Conservation (phyloP, 2,888 invertebrate species). For the Drosophila infuscata region DNA sequence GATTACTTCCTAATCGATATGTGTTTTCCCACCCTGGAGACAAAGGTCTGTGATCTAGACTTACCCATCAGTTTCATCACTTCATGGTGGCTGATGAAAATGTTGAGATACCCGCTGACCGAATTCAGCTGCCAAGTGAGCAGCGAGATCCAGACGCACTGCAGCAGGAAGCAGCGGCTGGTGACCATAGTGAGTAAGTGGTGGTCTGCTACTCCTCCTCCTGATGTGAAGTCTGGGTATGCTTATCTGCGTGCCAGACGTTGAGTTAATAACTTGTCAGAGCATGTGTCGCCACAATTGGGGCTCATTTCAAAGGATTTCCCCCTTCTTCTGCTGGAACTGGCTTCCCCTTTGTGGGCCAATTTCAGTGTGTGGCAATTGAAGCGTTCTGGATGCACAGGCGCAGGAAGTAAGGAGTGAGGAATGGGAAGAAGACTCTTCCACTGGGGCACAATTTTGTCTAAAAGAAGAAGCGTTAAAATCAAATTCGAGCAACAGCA, state of each 20-base stretch:
- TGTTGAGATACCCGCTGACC: slow-evolving; percentile 90
- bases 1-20: slow-evolving; percentile 47
- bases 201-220: neutral
- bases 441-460: slow-evolving; percentile 24
- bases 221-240: slow-evolving; percentile 2
- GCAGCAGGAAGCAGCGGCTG: slow-evolving; percentile 30
- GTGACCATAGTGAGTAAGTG: slow-evolving; percentile 31
- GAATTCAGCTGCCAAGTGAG: slow-evolving; percentile 81
- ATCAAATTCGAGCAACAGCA: slow-evolving; percentile 59
- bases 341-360: slow-evolving; percentile 31
- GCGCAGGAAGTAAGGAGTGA: slow-evolving; percentile 16
- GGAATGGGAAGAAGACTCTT: slow-evolving; percentile 12
- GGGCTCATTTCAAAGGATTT: slow-evolving; percentile 46
- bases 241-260: slow-evolving; percentile 26
- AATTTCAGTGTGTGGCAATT: slow-evolving; percentile 61
- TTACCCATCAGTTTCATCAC: slow-evolving; percentile 92
- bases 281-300: slow-evolving; percentile 57
- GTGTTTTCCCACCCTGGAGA: slow-evolving; percentile 2
- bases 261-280: slow-evolving; percentile 61
- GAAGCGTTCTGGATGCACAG: slow-evolving; percentile 23
- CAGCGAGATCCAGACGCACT: slow-evolving; percentile 68
- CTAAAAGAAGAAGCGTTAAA: slow-evolving; percentile 59
- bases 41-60: slow-evolving; percentile 70
- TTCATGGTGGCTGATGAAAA: slow-evolving; percentile 92
- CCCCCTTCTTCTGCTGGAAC: slow-evolving; percentile 1